Evolutionary conservation across 2,113 vertebrate species (phyloP), one percentile per base, ranked within the genome.

Genomic region (Dunckerocampus dactyliophorus): DNA sequence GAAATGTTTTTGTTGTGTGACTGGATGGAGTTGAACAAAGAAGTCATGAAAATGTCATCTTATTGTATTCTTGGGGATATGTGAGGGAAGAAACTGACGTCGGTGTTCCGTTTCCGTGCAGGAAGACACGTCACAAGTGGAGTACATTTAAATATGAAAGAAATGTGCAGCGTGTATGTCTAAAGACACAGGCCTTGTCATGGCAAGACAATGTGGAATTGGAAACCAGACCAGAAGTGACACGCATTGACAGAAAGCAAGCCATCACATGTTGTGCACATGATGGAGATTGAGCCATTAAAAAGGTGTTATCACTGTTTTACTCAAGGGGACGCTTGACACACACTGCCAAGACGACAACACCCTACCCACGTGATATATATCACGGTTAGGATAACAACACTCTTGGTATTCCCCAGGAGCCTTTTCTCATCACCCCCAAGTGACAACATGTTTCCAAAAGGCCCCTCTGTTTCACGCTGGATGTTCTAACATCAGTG

Each of bases 231-330:
- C 14, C 1, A 46, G 59, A 47, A 50, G 9, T 0, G 28, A 8
- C 11, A 43, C 68, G 61, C 67, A 62, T 51, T 61, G 69, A 51
- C 12, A 47, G 56, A 58, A 37, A 34, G n/a, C 58, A 24, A 71
- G 56, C 37, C 34, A 34, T 43, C 24, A 56, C 54, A 50, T 63
- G 59, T 63, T 80, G 62, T 65, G 50, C 68, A 62, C 70, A 15
- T 70, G 70, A 87, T 81, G 76, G 71, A 86, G 81, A 82, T 87
- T 81, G 73, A 87, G 74, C 74, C 80, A 82, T 89, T 89, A 85
- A 76, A 85, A 76, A 79, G 75, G 53, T 57, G 79, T 88, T 69
- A 88, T 82, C 77, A 61, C 73, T 10, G 3, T 45, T 74, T 51
- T 72, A 76, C 89, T 87, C 80, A 54, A 47, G 77, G 78, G 83